Conservation (phyloP, 1,140 invertebrate genomes). For the Euura saliciscinereae region DNA sequence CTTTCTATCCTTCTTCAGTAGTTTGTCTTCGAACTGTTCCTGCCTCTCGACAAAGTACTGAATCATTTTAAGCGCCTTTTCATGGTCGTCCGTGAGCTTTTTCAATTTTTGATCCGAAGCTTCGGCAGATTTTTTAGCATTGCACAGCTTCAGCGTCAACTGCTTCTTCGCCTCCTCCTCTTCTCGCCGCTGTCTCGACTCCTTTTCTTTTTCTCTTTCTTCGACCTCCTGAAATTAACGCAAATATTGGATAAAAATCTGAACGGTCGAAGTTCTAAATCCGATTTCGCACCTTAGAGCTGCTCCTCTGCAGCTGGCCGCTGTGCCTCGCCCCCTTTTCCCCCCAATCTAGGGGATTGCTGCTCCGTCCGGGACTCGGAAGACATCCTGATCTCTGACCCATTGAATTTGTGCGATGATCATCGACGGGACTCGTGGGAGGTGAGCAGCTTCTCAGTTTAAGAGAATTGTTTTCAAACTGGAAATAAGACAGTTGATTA, state of each 20-base stretch:
- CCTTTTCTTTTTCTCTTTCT: conserved; percentile 35
- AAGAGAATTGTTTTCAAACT: conserved; percentile 49
- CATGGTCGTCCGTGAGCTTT: conserved; percentile 44
- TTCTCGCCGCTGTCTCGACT: conserved; percentile 38
- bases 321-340: conserved; percentile 22
- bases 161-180: conserved; percentile 47
- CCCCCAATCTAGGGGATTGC: conserved; percentile 40
- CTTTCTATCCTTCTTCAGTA: conserved; percentile 47
- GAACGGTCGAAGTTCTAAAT: background rate
- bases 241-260: background rate
- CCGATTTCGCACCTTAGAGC: background rate
- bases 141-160: conserved; percentile 46
- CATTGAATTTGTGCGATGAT: conserved; percentile 28
- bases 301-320: conserved; percentile 15
- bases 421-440: conserved; percentile 43
- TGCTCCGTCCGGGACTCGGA: conserved; percentile 33
- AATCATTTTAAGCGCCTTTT: conserved; percentile 51
- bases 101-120: conserved; percentile 40
- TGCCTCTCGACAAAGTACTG: conserved; percentile 52
- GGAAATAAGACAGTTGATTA: conserved; percentile 19
- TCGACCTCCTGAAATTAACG: conserved; percentile 41
- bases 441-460: conserved; percentile 38
- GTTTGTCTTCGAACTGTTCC: conserved; percentile 37
- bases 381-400: conserved; percentile 30
- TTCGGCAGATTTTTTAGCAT: conserved; percentile 38